A percentile compares a stretch with the other conserved stretches of the same genome.
Conservation (phyloP, 1,140 invertebrate genomes). For the Littorina saxatilis region DNA sequence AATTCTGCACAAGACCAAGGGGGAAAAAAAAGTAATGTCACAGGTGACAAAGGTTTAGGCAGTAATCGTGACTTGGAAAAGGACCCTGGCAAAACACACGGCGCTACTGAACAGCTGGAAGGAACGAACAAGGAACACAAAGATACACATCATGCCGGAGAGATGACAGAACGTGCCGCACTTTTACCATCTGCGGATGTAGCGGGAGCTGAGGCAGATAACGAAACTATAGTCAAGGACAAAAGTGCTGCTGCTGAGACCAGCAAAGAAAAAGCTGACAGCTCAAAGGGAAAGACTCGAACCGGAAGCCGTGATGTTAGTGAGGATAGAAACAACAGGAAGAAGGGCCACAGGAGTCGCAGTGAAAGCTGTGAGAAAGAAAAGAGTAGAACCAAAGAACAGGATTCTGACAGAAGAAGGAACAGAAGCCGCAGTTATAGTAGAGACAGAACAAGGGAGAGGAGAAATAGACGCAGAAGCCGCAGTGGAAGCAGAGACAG, state of each 20-base stretch:
- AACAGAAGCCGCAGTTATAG: constrained; percentile 35
- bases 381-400: constrained; percentile 2
- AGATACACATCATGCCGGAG: too few relatives aligned
- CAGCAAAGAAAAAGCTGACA: constrained; percentile 32
- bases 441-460: constrained; percentile 25
- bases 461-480: constrained; percentile 34
- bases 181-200: too few relatives aligned
- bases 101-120: too few relatives aligned
- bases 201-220: constrained; percentile 35
- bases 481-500: constrained; percentile 37
- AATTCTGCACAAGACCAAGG: background rate
- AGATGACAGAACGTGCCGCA: too few relatives aligned
- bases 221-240: constrained; percentile 39
- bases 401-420: constrained; percentile 8
- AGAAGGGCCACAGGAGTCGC: background rate
- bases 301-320: constrained; percentile 36
- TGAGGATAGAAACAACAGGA: background rate
- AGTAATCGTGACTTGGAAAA: background rate
- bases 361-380: constrained; percentile 19
- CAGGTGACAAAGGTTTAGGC: too few relatives aligned
- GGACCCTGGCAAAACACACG: too few relatives aligned
- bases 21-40: background rate
- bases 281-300: constrained; percentile 22
- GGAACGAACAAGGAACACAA: too few relatives aligned
- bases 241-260: constrained; percentile 30